Evolutionary conservation across 2,888 invertebrate genomes (phyloP), one percentile per base, ranked within the genome.

Genomic region (Caenorhabditis sp.): DNA sequence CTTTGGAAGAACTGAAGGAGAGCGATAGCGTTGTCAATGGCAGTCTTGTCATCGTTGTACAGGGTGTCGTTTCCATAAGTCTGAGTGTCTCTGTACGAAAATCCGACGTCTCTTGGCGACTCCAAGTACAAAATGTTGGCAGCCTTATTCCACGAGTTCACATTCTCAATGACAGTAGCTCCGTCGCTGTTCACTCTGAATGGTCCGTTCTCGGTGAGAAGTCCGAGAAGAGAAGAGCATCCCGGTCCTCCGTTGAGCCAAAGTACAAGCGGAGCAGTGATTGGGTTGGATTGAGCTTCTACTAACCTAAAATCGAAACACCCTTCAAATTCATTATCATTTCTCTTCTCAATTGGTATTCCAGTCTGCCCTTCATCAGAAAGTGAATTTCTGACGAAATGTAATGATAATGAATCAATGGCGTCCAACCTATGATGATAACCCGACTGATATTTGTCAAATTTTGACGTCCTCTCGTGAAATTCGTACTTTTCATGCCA

Each of bases 31-130:
- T 91, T 91, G 78, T 90, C 89, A 8, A 77, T 35, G 9, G 91
- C 89, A 22, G 89, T 89, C 89, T 82, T 75, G 26, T 80, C 76
- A 39, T 85, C 85, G 41, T 79, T 83, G 76, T 83, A 85, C 15
- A 78, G 37, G 32, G 56, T 66, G 45, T 78, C 81, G 11, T 50
- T 43, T 43, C 72, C 59, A 9, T 63, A 72, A 1, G 45, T 89
- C 22, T 74, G 80, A 4, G 89, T 85, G 20, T 82, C 80, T 45
- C 80, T 66, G 82, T 90, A 91, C 0, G 91, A 91, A 81, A 89
- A 91, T 11, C 91, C 91, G 43, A 91, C 91, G 53, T 91, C 91
- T 27, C 90, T 90, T 32, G 91, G 91, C 1, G 91, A 88, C 83
- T 91, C 91, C 70, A 91, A 75, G 80, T 89, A 91, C 48, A 91